A percentile compares a stretch with the other conserved stretches of the same genome.
phyloP scores from a whole-genome alignment of 2,113 vertebrate species.

The Acrocephalus arundinaceus region DNA sequence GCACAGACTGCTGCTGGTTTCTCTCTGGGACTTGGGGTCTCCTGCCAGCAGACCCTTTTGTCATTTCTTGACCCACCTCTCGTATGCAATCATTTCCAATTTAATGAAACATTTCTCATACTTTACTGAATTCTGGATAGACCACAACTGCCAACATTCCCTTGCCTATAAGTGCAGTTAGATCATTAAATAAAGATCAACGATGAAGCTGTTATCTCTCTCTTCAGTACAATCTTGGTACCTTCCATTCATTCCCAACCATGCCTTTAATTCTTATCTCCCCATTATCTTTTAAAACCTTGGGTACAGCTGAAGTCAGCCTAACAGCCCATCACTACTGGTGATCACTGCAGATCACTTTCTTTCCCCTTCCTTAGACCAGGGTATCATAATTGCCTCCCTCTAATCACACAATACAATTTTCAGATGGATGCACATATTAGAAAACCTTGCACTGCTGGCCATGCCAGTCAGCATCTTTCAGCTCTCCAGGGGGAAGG shows the following conservation, averaged over 20 bases:
- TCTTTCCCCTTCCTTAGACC: not conserved
- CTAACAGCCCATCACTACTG: not conserved
- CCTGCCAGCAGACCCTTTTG: not conserved
- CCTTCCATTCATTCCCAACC: not conserved
- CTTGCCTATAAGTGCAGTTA: not conserved
- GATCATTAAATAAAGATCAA: not conserved
- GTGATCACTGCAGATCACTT: not conserved
- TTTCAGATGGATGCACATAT: not conserved
- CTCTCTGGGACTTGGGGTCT: not conserved
- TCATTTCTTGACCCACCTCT: not conserved
- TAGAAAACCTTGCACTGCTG: not conserved
- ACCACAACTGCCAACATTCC: not conserved
- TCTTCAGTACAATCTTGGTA: not conserved
- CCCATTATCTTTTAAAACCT: not conserved
- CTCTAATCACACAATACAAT: not conserved
- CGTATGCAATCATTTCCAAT: not conserved
- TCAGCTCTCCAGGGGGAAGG: not conserved
- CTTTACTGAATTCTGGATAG: not conserved
- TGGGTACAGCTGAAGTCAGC: constrained; percentile 3
- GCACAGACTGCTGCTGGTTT: not conserved
- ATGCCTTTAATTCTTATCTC: not conserved
- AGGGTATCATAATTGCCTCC: not conserved
- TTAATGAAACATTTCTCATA: not conserved
- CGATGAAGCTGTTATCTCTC: not conserved
- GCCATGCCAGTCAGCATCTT: not conserved